Conservation (phyloP, 2,797 vertebrate species). For the Glossophaga mutica region DNA sequence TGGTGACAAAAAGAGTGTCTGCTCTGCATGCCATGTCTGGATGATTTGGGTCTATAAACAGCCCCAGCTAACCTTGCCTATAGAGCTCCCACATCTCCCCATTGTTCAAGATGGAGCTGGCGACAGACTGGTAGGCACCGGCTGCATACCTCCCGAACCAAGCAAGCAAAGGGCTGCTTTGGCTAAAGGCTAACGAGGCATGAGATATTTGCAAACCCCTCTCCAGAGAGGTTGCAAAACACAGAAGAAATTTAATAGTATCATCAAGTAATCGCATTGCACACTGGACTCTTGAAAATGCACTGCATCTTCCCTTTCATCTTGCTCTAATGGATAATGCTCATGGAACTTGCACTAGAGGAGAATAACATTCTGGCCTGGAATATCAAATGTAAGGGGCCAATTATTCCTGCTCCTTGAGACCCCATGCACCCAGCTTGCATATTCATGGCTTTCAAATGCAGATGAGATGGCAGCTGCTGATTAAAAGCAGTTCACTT, state of each 20-base stretch:
- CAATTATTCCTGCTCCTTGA: slow-evolving; percentile 53
- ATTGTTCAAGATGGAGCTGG: neutral
- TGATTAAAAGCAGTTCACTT: slow-evolving; percentile 31
- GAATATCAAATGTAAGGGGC: slow-evolving; percentile 15
- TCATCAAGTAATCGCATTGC: neutral
- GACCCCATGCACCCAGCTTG: slow-evolving; percentile 14
- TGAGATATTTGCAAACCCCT: neutral
- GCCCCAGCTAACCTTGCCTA: neutral
- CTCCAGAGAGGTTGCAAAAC: slow-evolving; percentile 35
- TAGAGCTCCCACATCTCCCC: neutral
- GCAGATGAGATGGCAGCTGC: slow-evolving; percentile 44
- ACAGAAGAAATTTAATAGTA: slow-evolving; percentile 39
- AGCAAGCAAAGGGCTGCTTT: neutral
- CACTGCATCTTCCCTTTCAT: slow-evolving; percentile 54
- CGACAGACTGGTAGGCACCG: neutral
- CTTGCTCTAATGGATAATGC: slow-evolving; percentile 31
- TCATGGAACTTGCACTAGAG: neutral
- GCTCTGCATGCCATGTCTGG: neutral
- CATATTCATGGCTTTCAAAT: slow-evolving; percentile 57
- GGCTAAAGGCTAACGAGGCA: neutral
- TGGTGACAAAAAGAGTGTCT: neutral
- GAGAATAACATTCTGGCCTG: neutral
- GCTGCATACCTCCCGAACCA: neutral
- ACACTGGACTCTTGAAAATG: slow-evolving; percentile 23
- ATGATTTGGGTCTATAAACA: neutral